These are phyloP conservation scores for Oreocharis arfaki DNA, from an alignment of 2,113 vertebrate species.

Conservation along the genomic window DNA sequence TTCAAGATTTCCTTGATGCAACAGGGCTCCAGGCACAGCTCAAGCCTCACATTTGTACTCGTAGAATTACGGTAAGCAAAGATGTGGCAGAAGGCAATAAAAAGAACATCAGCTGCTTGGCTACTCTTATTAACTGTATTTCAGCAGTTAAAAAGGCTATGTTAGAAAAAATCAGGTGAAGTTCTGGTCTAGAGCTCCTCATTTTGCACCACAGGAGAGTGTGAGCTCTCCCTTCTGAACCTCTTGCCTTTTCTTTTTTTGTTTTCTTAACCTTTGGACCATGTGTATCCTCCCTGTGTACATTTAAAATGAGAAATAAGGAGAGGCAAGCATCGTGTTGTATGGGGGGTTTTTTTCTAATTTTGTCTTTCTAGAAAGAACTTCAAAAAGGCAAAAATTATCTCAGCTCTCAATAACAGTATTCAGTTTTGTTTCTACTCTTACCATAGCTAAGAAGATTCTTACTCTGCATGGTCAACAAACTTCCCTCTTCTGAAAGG, in stretches of 20 bases:
- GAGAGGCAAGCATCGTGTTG: not conserved
- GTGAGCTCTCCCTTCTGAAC: not conserved
- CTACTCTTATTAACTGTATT: not conserved
- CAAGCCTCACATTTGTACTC: not conserved
- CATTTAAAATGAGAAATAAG: not conserved
- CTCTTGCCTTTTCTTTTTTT: accelerated
- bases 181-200: not conserved
- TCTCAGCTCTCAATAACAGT: not conserved
- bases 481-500: not conserved
- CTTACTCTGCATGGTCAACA: not conserved
- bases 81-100: not conserved
- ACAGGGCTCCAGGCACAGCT: not conserved
- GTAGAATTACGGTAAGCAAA: not conserved
- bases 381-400: not conserved
- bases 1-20: not conserved
- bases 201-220: not conserved
- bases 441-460: not conserved
- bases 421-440: not conserved
- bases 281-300: not conserved
- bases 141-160: not conserved
- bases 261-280: not conserved
- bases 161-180: not conserved
- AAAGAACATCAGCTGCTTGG: not conserved
- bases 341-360: accelerated
- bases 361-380: not conserved